phyloP scores from a whole-genome alignment of 2,113 vertebrate genomes.

The Eurypyga helias region DNA sequence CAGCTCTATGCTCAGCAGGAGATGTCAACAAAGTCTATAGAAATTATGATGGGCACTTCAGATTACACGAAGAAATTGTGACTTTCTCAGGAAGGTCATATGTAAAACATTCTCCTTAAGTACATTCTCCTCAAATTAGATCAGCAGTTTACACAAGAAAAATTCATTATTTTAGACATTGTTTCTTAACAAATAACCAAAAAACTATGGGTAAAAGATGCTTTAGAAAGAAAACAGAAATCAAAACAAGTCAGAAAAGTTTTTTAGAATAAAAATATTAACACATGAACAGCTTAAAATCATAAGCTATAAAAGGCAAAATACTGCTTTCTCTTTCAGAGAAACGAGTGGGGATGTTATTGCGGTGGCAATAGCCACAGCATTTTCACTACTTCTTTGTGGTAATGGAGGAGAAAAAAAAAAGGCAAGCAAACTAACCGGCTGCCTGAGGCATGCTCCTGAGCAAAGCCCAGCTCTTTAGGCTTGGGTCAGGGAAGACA shows the following conservation, averaged over 20 bases:
- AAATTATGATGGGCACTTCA: constrained; percentile 44
- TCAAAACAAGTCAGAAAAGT: not conserved
- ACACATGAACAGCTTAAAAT: not conserved
- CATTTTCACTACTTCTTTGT: not conserved
- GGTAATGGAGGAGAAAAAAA: not conserved
- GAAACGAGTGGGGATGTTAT: not conserved
- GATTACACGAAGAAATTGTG: constrained; percentile 44
- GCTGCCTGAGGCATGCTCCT: not conserved
- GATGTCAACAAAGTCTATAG: constrained; percentile 58
- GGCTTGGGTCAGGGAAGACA: not conserved
- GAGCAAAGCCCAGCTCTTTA: not conserved
- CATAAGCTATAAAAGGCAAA: not conserved
- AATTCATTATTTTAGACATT: not conserved
- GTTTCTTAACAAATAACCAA: not conserved
- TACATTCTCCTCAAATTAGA: constrained; percentile 16
- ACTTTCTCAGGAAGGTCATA: constrained; percentile 57
- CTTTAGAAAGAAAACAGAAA: not conserved
- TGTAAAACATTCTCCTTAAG: constrained; percentile 42
- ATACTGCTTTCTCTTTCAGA: not conserved
- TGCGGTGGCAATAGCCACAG: not conserved
- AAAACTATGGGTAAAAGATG: not conserved
- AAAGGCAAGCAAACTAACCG: not conserved
- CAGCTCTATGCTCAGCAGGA: constrained; percentile 16
- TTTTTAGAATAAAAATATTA: not conserved
- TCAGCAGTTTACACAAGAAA: not conserved